Percentiles rank a stretch among this genome's conserved stretches.
Conservation (phyloP, 2,888 invertebrate genomes). For the Campoplex nolae region DNA sequence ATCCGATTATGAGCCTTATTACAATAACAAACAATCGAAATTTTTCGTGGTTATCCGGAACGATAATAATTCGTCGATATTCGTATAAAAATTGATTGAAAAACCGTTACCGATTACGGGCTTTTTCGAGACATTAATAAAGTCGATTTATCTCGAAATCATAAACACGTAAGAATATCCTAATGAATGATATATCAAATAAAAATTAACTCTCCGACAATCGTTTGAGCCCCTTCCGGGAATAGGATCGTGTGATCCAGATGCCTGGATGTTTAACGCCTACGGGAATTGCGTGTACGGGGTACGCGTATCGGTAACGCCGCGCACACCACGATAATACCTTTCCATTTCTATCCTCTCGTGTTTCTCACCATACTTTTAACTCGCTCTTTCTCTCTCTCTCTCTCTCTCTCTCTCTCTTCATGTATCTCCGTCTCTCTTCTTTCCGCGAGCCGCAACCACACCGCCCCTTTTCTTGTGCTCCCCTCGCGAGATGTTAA, state of each 20-base stretch:
- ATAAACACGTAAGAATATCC: slow-evolving; percentile 7
- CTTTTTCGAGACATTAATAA: not conserved
- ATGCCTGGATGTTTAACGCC: slow-evolving; percentile 48
- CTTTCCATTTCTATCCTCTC: slow-evolving; percentile 52
- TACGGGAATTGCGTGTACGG: slow-evolving; percentile 35
- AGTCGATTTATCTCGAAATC: not conserved
- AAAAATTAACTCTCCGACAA: not conserved
- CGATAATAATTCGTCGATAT: not conserved
- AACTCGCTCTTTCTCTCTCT: slow-evolving; percentile 4
- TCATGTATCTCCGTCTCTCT: slow-evolving; percentile 30
- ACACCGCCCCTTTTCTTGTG: not conserved
- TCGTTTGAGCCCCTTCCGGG: slow-evolving; percentile 27
- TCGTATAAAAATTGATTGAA: not conserved
- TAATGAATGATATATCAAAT: not conserved
- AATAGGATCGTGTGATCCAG: slow-evolving; percentile 48
- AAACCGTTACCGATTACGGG: not conserved
- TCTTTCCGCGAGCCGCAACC: slow-evolving; percentile 13
- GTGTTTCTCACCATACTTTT: slow-evolving; percentile 27
- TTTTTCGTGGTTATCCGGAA: not conserved
- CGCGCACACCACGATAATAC: slow-evolving; percentile 32
- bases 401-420: slow-evolving; percentile 23
- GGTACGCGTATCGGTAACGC: slow-evolving; percentile 40
- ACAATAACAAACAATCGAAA: not conserved
- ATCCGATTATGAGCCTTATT: not conserved
- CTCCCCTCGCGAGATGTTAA: slow-evolving; percentile 58